Percentiles rank a stretch among this genome's conserved stretches.
Evolutionary conservation across 2,797 vertebrate species (phyloP).

Genomic region (Pseudomugil gertrudae): DNA sequence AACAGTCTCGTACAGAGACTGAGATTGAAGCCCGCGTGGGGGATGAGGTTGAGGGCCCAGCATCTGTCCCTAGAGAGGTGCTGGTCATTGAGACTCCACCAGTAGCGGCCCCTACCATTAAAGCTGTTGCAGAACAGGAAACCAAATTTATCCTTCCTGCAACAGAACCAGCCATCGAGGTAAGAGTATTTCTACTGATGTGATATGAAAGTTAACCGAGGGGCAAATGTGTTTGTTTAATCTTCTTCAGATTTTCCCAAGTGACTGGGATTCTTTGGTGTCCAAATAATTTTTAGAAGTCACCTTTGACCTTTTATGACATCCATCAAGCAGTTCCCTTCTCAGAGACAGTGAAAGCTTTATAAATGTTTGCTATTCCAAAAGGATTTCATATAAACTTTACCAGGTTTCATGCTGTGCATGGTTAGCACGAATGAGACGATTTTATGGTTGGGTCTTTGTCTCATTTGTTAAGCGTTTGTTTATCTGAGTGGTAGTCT

Average conservation of each 20-base stretch:
- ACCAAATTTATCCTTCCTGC: constrained; percentile 48
- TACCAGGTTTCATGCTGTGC: not conserved
- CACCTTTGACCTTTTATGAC: not conserved
- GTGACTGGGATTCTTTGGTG: not conserved
- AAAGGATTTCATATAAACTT: not conserved
- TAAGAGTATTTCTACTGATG: constrained; percentile 28
- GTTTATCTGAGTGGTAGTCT: not conserved
- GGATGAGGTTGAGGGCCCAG: constrained; percentile 31
- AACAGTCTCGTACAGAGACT: constrained; percentile 36
- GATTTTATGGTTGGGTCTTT: not conserved
- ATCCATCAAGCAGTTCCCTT: not conserved
- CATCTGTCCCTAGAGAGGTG: constrained; percentile 17
- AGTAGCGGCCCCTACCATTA: constrained; percentile 16
- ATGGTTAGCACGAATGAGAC: not conserved
- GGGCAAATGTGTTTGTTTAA: not conserved
- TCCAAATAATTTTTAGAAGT: not conserved
- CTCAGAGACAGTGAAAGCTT: not conserved
- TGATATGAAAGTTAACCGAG: not conserved
- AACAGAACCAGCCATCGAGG: constrained; percentile 53
- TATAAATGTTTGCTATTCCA: not conserved
- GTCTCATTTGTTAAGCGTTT: not conserved
- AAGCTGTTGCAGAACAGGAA: constrained; percentile 34
- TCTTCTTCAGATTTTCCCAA: not conserved
- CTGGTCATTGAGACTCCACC: not conserved
- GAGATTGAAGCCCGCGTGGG: constrained; percentile 42